Evolutionary conservation across 2,797 vertebrate species (phyloP).

Genomic region (Lemur catta): DNA sequence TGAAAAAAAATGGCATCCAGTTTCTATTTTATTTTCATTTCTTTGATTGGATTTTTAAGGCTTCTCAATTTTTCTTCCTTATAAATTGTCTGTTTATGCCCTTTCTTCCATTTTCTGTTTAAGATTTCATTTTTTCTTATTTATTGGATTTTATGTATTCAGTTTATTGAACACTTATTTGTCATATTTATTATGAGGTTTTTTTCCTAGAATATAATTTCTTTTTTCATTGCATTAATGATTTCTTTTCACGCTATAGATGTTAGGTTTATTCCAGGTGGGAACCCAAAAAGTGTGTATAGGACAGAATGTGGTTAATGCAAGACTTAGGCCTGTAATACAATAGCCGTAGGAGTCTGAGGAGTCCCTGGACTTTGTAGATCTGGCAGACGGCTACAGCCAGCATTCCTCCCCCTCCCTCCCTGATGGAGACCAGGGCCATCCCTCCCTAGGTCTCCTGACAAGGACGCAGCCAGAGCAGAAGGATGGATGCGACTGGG

Average conservation of each 20-base stretch:
- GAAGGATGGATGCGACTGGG: too few relatives aligned
- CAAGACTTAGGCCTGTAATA: too few relatives aligned
- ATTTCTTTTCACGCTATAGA: not conserved
- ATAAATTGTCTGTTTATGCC: not conserved
- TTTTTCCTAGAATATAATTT: not conserved
- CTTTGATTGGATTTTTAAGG: not conserved
- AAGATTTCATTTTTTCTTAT: not conserved
- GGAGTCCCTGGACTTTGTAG: too few relatives aligned
- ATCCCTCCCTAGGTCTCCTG: too few relatives aligned
- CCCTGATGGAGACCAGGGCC: too few relatives aligned
- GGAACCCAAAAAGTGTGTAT: too few relatives aligned
- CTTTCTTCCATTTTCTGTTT: not conserved
- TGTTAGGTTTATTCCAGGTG: too few relatives aligned
- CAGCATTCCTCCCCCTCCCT: too few relatives aligned
- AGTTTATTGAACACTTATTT: not conserved
- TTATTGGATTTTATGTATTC: not conserved
- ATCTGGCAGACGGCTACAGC: too few relatives aligned
- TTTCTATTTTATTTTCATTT: slow-evolving; percentile 44
- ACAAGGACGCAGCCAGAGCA: too few relatives aligned
- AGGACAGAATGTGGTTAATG: too few relatives aligned
- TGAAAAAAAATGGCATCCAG: not conserved
- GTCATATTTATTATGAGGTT: not conserved
- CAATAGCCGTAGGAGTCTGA: too few relatives aligned
- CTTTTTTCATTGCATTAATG: not conserved
- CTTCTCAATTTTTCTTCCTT: not conserved